Percentiles rank a stretch among this genome's conserved stretches.
Conservation (phyloP, 2,797 vertebrate species). For the Gobio occitaniae region DNA sequence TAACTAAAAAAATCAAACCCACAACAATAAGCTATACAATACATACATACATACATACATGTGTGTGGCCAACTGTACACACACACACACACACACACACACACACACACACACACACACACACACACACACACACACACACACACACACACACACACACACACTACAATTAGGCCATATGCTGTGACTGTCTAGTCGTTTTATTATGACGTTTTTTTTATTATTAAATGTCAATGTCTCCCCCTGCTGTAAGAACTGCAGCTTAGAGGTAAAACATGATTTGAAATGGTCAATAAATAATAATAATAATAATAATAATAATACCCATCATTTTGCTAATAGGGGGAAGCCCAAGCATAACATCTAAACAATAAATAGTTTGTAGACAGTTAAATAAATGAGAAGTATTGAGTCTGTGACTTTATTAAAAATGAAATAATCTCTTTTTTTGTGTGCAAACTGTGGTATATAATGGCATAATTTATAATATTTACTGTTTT, state of each 20-base stretch:
- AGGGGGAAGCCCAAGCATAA: neutral
- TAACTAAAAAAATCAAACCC: neutral
- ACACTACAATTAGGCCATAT: no score
- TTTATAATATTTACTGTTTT: neutral
- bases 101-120: no score
- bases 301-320: neutral
- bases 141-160: no score
- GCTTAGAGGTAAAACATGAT: neutral
- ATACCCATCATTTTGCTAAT: neutral
- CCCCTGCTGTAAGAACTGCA: constrained; percentile 19
- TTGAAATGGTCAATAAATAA: neutral
- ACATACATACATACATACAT: no score
- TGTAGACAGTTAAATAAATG: neutral
- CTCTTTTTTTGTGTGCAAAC: neutral
- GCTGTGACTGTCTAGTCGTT: no score
- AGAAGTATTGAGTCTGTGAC: neutral
- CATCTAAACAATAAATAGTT: neutral
- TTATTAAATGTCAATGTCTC: constrained; percentile 5
- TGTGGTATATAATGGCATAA: neutral
- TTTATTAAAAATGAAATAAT: neutral
- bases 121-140: no score
- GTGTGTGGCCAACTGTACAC: no score
- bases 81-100: no score
- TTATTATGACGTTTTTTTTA: no score
- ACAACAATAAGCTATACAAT: neutral